phyloP scores from a whole-genome alignment of 2,888 invertebrate genomes.

The Eupeodes latifasciatus region DNA sequence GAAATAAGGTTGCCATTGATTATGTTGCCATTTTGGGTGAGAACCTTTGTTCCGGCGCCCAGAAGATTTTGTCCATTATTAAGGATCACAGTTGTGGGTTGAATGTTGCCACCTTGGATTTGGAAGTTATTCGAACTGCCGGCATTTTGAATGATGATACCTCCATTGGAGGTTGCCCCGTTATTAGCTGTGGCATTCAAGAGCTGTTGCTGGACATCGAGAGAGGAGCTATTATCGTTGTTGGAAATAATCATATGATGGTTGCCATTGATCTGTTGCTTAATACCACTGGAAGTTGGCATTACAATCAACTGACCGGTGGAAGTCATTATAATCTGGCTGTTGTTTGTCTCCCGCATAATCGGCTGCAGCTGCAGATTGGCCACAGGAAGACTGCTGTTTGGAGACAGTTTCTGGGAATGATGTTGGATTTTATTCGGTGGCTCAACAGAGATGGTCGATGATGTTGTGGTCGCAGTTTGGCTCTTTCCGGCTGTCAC shows the following conservation, averaged over 20 bases:
- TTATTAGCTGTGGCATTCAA: slow-evolving; percentile 58
- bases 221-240: slow-evolving; percentile 49
- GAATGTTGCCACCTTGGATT: slow-evolving; percentile 77
- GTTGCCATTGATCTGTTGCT: slow-evolving; percentile 74
- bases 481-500: slow-evolving; percentile 90
- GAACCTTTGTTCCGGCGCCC: slow-evolving; percentile 78
- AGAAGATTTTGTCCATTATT: slow-evolving; percentile 78
- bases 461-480: slow-evolving; percentile 90
- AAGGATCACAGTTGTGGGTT: slow-evolving; percentile 80
- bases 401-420: slow-evolving; percentile 78
- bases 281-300: slow-evolving; percentile 78
- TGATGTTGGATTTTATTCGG: slow-evolving; percentile 77
- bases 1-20: slow-evolving; percentile 78
- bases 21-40: slow-evolving; percentile 79
- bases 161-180: slow-evolving; percentile 52
- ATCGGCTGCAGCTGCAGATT: slow-evolving; percentile 81
- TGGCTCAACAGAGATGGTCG: slow-evolving; percentile 59
- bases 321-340: slow-evolving; percentile 84
- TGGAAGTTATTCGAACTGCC: slow-evolving; percentile 70
- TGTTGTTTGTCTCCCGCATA: slow-evolving; percentile 79
- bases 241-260: slow-evolving; percentile 78
- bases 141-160: slow-evolving; percentile 78
- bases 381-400: slow-evolving; percentile 78
- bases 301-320: slow-evolving; percentile 84
- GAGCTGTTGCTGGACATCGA: slow-evolving; percentile 69